Conservation (phyloP, 2,797 vertebrate genomes). For the Xenentodon cancila region DNA sequence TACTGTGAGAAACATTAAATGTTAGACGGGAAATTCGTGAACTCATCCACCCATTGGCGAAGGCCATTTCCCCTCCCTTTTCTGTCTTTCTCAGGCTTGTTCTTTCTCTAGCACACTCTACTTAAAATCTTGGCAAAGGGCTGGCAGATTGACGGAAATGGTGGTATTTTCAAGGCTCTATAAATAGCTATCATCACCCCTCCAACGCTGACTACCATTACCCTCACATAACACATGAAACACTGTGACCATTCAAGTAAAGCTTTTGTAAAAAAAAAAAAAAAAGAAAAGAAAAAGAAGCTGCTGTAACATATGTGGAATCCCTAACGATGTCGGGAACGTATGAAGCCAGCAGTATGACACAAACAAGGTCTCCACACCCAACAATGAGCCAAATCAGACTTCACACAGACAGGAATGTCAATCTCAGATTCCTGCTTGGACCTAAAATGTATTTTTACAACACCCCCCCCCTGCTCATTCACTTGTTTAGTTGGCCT, state of each 20-base stretch:
- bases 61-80: constrained; percentile 3
- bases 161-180: constrained; percentile 76
- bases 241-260: constrained; percentile 59
- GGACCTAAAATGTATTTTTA: constrained; percentile 21
- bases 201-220: constrained; percentile 56
- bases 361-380: constrained; percentile 9
- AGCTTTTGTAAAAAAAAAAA: constrained; percentile 22
- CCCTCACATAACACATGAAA: constrained; percentile 47
- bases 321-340: constrained; percentile 45
- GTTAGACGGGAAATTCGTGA: constrained; percentile 47
- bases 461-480: constrained; percentile 7
- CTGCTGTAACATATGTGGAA: constrained; percentile 56
- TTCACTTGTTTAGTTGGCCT: constrained; percentile 56
- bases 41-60: constrained; percentile 24
- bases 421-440: constrained; percentile 54
- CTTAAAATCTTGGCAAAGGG: constrained; percentile 49
- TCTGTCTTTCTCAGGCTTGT: constrained; percentile 17
- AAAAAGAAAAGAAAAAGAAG: constrained; percentile 11
- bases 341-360: constrained; percentile 35
- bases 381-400: constrained; percentile 54
- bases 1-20: constrained; percentile 16
- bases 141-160: constrained; percentile 59
- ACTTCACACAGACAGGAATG: constrained; percentile 60
- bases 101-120: constrained; percentile 30
- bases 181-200: constrained; percentile 75